These are phyloP conservation scores for Chaetodon auriga DNA, from an alignment of 2,113 vertebrate genomes.

Conservation along the genomic window DNA sequence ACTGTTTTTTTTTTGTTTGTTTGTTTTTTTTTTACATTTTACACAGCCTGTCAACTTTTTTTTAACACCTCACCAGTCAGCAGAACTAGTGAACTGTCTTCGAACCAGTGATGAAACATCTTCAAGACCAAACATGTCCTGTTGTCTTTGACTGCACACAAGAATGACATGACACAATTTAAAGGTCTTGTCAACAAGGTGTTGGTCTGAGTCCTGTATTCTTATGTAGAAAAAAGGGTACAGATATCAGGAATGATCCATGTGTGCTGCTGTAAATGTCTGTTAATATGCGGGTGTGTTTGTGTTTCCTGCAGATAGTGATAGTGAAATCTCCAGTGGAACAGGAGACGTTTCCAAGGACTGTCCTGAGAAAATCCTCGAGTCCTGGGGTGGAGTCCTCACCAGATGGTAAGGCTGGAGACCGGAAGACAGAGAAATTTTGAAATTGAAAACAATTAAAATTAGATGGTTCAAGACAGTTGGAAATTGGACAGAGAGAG, in stretches of 20 bases:
- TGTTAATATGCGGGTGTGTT: constrained; percentile 12
- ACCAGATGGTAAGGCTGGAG: constrained; percentile 89
- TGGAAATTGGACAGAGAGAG: background rate
- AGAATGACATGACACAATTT: background rate
- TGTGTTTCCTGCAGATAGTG: constrained; percentile 88
- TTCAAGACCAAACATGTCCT: background rate
- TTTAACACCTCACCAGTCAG: background rate
- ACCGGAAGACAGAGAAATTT: background rate
- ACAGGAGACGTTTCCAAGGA: constrained; percentile 99
- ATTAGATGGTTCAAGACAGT: background rate
- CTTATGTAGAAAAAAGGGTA: background rate
- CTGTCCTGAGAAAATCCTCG: constrained; percentile 97
- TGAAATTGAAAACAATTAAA: background rate
- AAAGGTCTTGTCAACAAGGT: background rate
- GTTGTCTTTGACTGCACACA: background rate
- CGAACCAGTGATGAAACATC: background rate
- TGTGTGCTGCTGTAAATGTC: constrained; percentile 2
- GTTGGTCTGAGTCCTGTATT: background rate
- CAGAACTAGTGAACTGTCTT: background rate
- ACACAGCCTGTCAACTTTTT: too few relatives aligned
- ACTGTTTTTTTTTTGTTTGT: too few relatives aligned
- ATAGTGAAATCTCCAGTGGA: constrained; percentile 97
- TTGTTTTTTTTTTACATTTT: too few relatives aligned
- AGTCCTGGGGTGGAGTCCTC: constrained; percentile 96
- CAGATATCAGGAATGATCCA: background rate